phyloP scores from a whole-genome alignment of 1,140 invertebrate species.

The Caenorhabditis remanei region DNA sequence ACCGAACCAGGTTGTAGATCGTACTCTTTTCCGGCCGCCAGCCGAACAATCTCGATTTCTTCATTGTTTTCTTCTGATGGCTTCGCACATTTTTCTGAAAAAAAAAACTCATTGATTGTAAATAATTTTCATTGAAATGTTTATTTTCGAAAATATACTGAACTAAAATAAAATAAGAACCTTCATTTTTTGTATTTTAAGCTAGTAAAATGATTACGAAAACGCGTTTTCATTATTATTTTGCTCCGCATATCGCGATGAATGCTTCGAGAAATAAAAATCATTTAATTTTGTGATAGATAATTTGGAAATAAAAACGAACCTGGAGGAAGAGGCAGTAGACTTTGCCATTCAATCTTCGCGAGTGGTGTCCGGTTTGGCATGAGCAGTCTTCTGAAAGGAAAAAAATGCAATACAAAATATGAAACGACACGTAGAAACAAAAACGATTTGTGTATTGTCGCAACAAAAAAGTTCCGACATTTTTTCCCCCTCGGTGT shows the following conservation, averaged over 20 bases:
- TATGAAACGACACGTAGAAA: not conserved
- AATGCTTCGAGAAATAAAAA: too few species aligned
- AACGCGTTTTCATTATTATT: too few species aligned
- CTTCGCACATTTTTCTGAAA: conserved; percentile 7
- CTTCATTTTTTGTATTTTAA: not conserved
- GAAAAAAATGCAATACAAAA: not conserved
- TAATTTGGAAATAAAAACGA: not conserved
- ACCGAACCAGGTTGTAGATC: conserved; percentile 42
- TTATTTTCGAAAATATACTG: too few species aligned
- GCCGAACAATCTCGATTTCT: not conserved
- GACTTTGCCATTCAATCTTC: conserved; percentile 21
- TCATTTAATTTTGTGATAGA: too few species aligned
- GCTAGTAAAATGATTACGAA: too few species aligned
- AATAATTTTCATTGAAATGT: too few species aligned
- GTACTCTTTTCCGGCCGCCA: conserved; percentile 34
- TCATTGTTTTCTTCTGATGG: not conserved
- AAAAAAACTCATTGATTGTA: not conserved
- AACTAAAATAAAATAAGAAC: too few species aligned
- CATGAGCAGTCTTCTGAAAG: not conserved
- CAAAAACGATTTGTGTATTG: conserved; percentile 27
- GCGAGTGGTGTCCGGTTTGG: conserved; percentile 15
- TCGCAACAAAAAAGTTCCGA: too few species aligned
- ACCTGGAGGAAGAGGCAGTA: conserved; percentile 38
- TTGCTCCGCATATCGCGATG: too few species aligned
- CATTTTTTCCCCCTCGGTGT: too few species aligned